Percentiles rank a stretch among this genome's conserved stretches.
Conservation (phyloP, 2,888 invertebrate genomes). For the Sphaerolaimus hirsutus region DNA sequence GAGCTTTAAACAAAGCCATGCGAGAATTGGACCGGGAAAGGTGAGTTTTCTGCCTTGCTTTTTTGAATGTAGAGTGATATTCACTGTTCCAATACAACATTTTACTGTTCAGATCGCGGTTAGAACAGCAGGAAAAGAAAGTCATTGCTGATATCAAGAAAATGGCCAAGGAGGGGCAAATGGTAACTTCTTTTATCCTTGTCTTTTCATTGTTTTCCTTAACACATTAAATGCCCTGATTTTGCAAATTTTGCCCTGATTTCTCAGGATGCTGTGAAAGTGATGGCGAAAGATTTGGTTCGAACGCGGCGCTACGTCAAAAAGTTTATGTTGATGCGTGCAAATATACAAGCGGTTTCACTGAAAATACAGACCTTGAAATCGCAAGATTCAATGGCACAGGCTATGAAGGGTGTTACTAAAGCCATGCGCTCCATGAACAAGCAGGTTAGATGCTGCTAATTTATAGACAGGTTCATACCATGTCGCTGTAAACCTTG, state of each 20-base stretch:
- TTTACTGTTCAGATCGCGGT: constrained; percentile 40
- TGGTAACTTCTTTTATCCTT: constrained; percentile 38
- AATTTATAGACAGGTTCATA: background rate
- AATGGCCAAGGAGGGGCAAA: constrained; percentile 92
- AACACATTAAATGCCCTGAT: background rate
- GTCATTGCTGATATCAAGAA: constrained; percentile 92
- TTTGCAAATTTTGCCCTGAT: too few species aligned
- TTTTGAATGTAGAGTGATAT: background rate
- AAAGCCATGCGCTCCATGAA: constrained; percentile 97
- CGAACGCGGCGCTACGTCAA: constrained; percentile 75
- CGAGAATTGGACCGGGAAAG: constrained; percentile 73
- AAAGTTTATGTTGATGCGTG: constrained; percentile 97
- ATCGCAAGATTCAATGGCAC: constrained; percentile 95
- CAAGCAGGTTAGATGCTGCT: constrained; percentile 31
- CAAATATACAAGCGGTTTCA: constrained; percentile 81
- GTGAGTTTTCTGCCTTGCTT: constrained; percentile 1
- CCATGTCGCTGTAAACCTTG: too few species aligned
- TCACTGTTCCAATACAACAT: background rate
- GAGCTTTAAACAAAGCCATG: constrained; percentile 91
- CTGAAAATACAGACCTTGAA: constrained; percentile 88
- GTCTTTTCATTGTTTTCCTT: background rate
- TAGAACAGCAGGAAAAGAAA: constrained; percentile 98
- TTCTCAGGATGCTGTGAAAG: constrained; percentile 92
- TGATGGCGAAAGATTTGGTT: constrained; percentile 96
- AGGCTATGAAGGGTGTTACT: constrained; percentile 96